A percentile compares a stretch with the other conserved stretches of the same genome.
Evolutionary conservation across 2,888 invertebrate genomes (phyloP).

Genomic region (Serrognathus titanus): DNA sequence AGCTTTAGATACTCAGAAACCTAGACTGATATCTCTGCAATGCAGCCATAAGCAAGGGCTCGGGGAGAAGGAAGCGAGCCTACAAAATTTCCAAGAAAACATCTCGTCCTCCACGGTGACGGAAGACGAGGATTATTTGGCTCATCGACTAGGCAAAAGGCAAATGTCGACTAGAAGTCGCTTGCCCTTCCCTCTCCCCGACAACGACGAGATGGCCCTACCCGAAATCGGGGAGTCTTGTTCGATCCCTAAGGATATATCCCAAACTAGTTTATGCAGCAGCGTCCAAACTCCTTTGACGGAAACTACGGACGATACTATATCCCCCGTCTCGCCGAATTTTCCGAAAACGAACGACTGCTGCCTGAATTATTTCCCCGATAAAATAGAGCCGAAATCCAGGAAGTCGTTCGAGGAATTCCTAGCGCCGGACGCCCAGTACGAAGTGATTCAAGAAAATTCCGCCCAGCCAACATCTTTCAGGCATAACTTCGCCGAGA

Average conservation of each 20-base stretch:
- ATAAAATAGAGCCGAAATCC: slow-evolving; percentile 28
- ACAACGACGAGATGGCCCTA: slow-evolving; percentile 41
- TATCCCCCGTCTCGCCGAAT: slow-evolving; percentile 38
- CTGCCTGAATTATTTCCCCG: slow-evolving; percentile 41
- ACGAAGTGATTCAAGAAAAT: slow-evolving; percentile 57
- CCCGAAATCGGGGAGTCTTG: slow-evolving; percentile 18
- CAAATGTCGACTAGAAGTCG: slow-evolving; percentile 60
- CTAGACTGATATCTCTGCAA: slow-evolving; percentile 43
- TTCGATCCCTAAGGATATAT: slow-evolving; percentile 41
- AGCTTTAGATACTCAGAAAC: slow-evolving; percentile 49
- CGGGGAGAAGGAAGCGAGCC: slow-evolving; percentile 29
- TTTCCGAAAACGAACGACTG: slow-evolving; percentile 37
- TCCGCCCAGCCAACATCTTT: slow-evolving; percentile 30
- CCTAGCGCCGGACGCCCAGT: slow-evolving; percentile 61
- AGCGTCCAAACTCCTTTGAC: slow-evolving; percentile 48
- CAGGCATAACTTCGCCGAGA: slow-evolving; percentile 30
- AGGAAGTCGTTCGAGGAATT: slow-evolving; percentile 41
- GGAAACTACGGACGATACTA: slow-evolving; percentile 46
- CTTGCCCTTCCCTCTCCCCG: slow-evolving; percentile 54
- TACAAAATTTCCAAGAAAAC: slow-evolving; percentile 41
- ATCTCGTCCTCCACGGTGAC: slow-evolving; percentile 36
- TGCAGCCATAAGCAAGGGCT: slow-evolving; percentile 44
- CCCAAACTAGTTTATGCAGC: slow-evolving; percentile 43
- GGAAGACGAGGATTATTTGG: slow-evolving; percentile 58
- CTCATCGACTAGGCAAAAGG: slow-evolving; percentile 55